A percentile compares a stretch with the other conserved stretches of the same genome.
These are phyloP conservation scores for Silurus glanis DNA, from an alignment of 2,113 vertebrate species.

Conservation along the genomic window DNA sequence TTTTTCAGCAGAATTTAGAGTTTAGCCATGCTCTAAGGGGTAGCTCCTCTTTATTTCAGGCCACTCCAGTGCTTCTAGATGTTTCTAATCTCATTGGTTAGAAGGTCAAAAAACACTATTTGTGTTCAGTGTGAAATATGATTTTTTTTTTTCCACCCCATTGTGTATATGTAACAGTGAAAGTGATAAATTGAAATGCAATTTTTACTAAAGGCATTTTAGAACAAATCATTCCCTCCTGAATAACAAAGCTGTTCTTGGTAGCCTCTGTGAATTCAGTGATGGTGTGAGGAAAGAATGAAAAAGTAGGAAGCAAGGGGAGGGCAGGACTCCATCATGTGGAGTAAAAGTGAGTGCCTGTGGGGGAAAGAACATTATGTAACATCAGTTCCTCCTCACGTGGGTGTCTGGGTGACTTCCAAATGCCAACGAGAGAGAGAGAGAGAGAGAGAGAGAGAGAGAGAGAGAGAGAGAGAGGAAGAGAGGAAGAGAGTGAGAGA, in stretches of 20 bases:
- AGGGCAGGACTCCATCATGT: constrained; percentile 47
- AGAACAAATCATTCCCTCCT: not conserved
- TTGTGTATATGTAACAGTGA: not conserved
- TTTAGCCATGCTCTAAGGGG: not conserved
- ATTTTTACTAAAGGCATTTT: not conserved
- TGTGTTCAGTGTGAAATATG: not conserved
- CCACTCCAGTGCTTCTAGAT: not conserved
- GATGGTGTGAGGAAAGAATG: constrained; percentile 35
- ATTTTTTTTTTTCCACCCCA: not conserved
- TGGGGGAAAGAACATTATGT: constrained; percentile 64
- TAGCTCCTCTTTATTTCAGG: not conserved
- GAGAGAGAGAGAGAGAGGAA: constrained; percentile 11
- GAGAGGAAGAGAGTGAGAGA: not conserved
- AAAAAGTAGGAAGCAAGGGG: constrained; percentile 40
- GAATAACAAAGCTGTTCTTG: not conserved
- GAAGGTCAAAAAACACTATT: not conserved
- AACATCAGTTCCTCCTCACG: constrained; percentile 70
- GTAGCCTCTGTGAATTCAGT: not conserved
- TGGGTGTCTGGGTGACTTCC: constrained; percentile 72
- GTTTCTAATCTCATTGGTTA: not conserved
- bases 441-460: not conserved
- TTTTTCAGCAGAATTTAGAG: not conserved
- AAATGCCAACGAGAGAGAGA: constrained; percentile 51
- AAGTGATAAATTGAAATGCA: not conserved
- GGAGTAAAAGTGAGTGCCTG: constrained; percentile 37